phyloP scores from a whole-genome alignment of 2,113 vertebrate genomes.

The Trogon surrucura region DNA sequence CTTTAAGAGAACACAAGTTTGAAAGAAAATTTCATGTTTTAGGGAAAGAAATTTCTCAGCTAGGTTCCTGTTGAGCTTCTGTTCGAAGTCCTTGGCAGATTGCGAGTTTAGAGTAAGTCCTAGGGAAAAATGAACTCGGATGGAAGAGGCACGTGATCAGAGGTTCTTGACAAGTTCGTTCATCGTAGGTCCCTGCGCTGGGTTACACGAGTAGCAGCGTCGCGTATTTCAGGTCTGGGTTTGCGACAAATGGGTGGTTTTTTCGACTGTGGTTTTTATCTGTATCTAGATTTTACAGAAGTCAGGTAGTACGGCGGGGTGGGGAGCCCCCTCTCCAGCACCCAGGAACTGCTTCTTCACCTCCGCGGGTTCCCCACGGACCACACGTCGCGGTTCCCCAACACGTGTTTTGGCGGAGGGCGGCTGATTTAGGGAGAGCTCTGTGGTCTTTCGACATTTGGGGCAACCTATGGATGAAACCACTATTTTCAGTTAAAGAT shows the following conservation, averaged over 20 bases:
- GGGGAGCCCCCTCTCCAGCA: neutral
- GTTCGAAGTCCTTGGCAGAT: neutral
- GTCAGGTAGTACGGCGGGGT: accelerated
- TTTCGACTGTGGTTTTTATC: neutral
- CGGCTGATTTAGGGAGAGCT: neutral
- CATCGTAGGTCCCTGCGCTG: neutral
- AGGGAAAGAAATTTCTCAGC: neutral
- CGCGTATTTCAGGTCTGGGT: neutral
- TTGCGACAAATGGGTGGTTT: neutral
- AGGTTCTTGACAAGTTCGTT: neutral
- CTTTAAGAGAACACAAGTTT: neutral
- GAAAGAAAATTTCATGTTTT: neutral
- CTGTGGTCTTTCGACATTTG: too few species aligned
- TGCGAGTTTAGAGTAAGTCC: neutral
- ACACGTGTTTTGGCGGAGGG: accelerated
- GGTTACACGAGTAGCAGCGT: accelerated
- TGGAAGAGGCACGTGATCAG: neutral
- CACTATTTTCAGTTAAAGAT: neutral
- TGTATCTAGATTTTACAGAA: neutral
- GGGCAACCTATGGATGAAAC: neutral
- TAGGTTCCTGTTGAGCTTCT: neutral
- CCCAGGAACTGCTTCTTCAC: neutral
- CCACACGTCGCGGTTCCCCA: accelerated
- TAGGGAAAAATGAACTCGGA: neutral
- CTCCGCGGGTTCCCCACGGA: accelerated